Percentiles rank a stretch among this genome's conserved stretches.
Evolutionary conservation across 2,113 vertebrate species (phyloP).

Genomic region (Myodes glareolus): DNA sequence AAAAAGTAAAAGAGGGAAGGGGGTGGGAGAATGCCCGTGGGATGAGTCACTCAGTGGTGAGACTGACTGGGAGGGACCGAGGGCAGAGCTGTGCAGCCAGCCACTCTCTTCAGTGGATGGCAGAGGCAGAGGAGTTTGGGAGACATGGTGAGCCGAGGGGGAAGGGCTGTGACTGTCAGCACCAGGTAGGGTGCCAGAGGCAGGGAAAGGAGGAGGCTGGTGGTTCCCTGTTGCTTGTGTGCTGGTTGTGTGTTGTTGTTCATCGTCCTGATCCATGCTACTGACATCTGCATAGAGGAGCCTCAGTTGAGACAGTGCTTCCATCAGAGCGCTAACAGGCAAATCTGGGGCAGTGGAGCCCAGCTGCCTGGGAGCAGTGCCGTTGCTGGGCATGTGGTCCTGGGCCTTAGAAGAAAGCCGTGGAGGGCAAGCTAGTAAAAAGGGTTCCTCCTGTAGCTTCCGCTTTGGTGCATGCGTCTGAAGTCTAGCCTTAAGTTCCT

Average conservation of each 20-base stretch:
- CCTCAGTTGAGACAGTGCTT: not conserved
- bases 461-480: not conserved
- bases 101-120: not conserved
- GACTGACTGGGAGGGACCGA: not conserved
- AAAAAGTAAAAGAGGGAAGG: conserved; percentile 54
- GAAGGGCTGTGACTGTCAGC: not conserved
- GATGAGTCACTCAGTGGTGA: conserved; percentile 48
- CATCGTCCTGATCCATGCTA: not conserved
- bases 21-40: not conserved
- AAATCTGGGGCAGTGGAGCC: not conserved
- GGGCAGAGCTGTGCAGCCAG: not conserved
- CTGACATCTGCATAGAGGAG: not conserved
- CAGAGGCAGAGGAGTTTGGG: not conserved
- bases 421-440: not conserved
- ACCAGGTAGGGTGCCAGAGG: not conserved
- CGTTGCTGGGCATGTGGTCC: not conserved
- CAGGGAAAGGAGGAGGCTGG: not conserved
- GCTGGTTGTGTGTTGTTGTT: not conserved
- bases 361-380: too few relatives aligned
- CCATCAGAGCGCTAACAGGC: not conserved
- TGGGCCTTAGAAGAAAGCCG: not conserved
- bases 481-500: not conserved
- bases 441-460: not conserved
- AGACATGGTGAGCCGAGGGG: not conserved
- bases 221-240: too few relatives aligned